phyloP scores from a whole-genome alignment of 2,113 vertebrate genomes.

The Jaculus jaculus region DNA sequence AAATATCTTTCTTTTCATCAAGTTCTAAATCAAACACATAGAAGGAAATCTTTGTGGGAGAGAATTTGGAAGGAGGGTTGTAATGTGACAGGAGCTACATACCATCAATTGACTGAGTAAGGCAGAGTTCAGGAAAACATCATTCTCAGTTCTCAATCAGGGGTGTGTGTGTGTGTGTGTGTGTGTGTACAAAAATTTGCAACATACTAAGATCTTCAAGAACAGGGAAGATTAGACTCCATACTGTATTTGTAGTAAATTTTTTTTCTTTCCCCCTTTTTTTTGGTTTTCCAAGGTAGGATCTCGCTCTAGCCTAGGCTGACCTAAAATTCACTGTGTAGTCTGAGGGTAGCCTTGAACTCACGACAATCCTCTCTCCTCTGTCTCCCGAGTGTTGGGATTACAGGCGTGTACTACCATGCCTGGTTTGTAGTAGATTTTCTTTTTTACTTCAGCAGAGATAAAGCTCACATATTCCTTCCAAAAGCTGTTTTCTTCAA shows the following conservation, averaged over 20 bases:
- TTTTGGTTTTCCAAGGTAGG: too few relatives aligned
- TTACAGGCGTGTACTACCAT: too few relatives aligned
- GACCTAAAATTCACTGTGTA: too few relatives aligned
- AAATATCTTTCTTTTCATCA: slow-evolving; percentile 63
- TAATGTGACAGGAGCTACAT: background rate
- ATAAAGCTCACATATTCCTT: slow-evolving; percentile 51
- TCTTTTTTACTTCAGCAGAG: slow-evolving; percentile 22
- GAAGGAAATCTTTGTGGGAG: slow-evolving; percentile 27
- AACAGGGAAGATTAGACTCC: background rate
- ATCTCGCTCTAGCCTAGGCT: too few relatives aligned
- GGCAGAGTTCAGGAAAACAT: slow-evolving; percentile 34
- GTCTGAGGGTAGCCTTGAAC: too few relatives aligned
- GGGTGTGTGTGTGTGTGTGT: background rate
- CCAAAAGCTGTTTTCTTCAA: slow-evolving; percentile 22
- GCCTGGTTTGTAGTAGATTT: too few relatives aligned
- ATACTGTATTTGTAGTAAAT: slow-evolving; percentile 1
- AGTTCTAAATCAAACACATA: slow-evolving; percentile 63
- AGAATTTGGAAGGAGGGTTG: background rate
- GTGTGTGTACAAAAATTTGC: background rate
- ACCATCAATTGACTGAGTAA: background rate
- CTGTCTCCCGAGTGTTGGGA: too few relatives aligned
- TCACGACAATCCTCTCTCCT: too few relatives aligned
- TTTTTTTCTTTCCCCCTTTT: too few relatives aligned
- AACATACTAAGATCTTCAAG: slow-evolving; percentile 2
- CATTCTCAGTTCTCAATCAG: background rate